phyloP scores from a whole-genome alignment of 2,797 vertebrate species.

The Macrochelys suwanniensis region DNA sequence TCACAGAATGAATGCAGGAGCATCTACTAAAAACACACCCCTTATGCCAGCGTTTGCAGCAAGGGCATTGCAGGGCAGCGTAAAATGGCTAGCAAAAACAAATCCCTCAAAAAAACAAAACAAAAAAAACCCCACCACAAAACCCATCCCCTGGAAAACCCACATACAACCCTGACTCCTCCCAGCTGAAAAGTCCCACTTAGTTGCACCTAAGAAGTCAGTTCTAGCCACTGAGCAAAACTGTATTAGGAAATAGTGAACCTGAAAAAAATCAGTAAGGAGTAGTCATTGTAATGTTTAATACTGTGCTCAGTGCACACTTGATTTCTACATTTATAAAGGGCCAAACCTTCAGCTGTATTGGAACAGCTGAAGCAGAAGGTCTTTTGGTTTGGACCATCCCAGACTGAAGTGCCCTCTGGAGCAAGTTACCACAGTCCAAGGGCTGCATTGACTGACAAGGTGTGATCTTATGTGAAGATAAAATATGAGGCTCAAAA shows the following conservation, averaged over 20 bases:
- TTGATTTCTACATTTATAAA: not conserved
- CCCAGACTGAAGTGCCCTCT: not conserved
- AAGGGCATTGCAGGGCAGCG: not conserved
- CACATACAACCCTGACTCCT: not conserved
- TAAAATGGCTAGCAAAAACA: not conserved
- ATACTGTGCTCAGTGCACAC: not conserved
- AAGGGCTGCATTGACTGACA: not conserved
- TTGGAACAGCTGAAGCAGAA: not conserved
- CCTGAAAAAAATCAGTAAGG: not conserved
- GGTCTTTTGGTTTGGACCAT: not conserved
- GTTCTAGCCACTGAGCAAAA: not conserved
- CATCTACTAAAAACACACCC: rapidly evolving
- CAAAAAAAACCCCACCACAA: not conserved
- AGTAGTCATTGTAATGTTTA: not conserved
- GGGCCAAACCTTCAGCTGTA: not conserved
- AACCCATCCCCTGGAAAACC: not conserved
- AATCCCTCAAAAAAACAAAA: not conserved
- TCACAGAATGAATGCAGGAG: not conserved
- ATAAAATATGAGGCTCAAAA: not conserved
- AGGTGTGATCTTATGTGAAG: not conserved
- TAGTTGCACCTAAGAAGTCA: not conserved
- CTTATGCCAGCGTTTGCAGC: not conserved
- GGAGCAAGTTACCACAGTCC: not conserved
- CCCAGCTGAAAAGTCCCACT: not conserved
- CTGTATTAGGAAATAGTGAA: not conserved